Conservation (phyloP, 2,113 vertebrate genomes). For the Herpetotheres cachinnans region DNA sequence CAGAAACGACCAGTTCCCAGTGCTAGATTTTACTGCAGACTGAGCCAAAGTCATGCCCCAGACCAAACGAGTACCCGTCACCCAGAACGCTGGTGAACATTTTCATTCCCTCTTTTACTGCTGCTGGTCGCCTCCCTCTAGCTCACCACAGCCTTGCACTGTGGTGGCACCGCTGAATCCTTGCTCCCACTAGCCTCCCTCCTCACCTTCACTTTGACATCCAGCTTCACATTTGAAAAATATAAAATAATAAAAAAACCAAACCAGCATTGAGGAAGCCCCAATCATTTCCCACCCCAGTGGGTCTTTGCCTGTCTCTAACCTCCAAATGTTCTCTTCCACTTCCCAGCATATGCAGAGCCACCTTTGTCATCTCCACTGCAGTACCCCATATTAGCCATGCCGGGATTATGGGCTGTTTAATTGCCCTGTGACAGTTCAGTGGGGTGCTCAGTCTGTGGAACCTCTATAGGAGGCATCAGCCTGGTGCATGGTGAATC, state of each 20-base stretch:
- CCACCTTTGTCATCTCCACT: neutral
- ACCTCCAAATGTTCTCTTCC: neutral
- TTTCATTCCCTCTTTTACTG: neutral
- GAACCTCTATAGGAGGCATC: neutral
- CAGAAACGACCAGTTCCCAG: neutral
- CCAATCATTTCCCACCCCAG: neutral
- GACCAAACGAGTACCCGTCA: neutral
- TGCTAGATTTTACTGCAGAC: neutral
- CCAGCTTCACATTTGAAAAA: neutral
- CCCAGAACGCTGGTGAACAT: neutral
- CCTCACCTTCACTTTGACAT: neutral
- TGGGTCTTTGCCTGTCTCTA: neutral
- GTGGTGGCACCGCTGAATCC: rapidly evolving
- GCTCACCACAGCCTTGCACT: neutral
- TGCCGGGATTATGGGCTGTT: neutral
- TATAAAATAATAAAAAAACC: neutral
- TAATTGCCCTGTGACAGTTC: neutral
- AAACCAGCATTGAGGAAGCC: neutral
- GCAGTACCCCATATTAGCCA: rapidly evolving
- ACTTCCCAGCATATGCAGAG: neutral
- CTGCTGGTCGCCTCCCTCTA: neutral
- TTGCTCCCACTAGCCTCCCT: neutral
- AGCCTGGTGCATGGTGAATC: neutral
- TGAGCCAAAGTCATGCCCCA: neutral
- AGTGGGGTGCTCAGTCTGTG: neutral